Conservation (phyloP, 1,140 invertebrate genomes). For the Diabrotica virgifera region DNA sequence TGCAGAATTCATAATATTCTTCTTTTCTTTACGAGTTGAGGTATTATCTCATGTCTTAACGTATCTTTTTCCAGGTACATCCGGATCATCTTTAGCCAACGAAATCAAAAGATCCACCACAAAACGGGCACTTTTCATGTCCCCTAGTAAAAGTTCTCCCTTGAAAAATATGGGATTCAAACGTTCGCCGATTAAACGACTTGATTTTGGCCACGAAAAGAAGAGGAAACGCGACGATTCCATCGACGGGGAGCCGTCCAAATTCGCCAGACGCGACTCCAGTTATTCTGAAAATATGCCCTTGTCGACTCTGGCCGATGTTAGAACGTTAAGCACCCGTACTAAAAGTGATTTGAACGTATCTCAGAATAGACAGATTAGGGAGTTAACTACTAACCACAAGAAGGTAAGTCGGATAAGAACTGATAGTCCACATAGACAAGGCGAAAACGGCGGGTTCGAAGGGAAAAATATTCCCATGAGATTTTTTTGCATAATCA, state of each 20-base stretch:
- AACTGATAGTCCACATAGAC: no score
- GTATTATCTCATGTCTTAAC: constrained; percentile 10
- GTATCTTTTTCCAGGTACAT: constrained; percentile 19
- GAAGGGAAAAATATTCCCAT: no score
- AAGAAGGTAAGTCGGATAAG: constrained; percentile 55
- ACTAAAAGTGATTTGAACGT: constrained; percentile 36
- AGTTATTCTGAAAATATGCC: constrained; percentile 3
- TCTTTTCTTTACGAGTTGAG: no score
- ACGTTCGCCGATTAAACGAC: constrained; percentile 25
- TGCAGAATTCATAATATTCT: no score
- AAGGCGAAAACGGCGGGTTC: no score
- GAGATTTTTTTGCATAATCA: no score
- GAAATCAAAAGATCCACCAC: constrained; percentile 47
- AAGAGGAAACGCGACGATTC: constrained; percentile 56
- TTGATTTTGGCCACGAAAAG: constrained; percentile 21
- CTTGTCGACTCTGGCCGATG: constrained; percentile 7
- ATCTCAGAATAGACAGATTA: constrained; percentile 24
- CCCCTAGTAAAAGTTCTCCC: constrained; percentile 49
- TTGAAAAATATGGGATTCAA: constrained; percentile 37
- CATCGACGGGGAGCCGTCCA: constrained; percentile 49
- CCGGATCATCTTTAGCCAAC: constrained; percentile 7
- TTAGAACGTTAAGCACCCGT: constrained; percentile 15
- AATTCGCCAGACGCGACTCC: constrained; percentile 53
- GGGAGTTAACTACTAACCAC: constrained; percentile 58
- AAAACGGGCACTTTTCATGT: constrained; percentile 59